Evolutionary conservation across 2,888 invertebrate genomes (phyloP).

Genomic region (Acleris holmiana): DNA sequence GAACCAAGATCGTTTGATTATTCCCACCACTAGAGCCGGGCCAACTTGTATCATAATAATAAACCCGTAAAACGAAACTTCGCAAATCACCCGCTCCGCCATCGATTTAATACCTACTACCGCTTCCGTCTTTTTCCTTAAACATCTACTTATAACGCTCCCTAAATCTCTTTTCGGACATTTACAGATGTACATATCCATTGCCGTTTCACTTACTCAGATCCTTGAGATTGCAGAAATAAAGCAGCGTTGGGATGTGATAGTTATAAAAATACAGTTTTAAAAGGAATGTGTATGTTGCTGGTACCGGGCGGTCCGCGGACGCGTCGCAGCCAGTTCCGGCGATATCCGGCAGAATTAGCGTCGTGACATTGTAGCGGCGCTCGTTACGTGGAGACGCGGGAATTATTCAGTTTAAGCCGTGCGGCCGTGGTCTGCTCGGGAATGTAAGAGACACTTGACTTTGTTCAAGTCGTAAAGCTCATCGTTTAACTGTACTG

Average conservation of each 20-base stretch:
- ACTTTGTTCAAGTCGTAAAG: conserved; percentile 11
- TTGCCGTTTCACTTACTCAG: background rate
- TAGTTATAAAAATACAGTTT: background rate
- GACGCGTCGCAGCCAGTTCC: conserved; percentile 7
- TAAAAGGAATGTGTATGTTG: background rate
- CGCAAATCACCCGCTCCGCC: conserved; percentile 16
- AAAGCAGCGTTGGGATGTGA: background rate
- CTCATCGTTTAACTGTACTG: conserved; percentile 9
- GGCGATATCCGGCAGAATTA: conserved; percentile 18
- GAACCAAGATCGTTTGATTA: conserved; percentile 17
- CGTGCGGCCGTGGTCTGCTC: conserved; percentile 3
- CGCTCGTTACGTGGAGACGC: conserved; percentile 13
- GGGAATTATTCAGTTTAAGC: conserved; percentile 9
- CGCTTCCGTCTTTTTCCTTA: conserved; percentile 16
- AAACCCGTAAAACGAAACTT: conserved; percentile 11
- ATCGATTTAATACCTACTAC: conserved; percentile 25
- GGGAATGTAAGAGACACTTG: conserved; percentile 12
- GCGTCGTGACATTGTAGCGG: conserved; percentile 4
- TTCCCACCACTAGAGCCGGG: conserved; percentile 1
- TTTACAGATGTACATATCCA: background rate
- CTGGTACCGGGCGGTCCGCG: conserved; percentile 3
- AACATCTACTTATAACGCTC: background rate
- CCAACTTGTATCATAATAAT: conserved; percentile 27
- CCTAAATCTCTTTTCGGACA: background rate
- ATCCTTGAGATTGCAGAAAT: background rate